Conservation (phyloP, 30 jellyfish, hydroid and myxozoan genomes). For the Nemopilema nomurai region DNA sequence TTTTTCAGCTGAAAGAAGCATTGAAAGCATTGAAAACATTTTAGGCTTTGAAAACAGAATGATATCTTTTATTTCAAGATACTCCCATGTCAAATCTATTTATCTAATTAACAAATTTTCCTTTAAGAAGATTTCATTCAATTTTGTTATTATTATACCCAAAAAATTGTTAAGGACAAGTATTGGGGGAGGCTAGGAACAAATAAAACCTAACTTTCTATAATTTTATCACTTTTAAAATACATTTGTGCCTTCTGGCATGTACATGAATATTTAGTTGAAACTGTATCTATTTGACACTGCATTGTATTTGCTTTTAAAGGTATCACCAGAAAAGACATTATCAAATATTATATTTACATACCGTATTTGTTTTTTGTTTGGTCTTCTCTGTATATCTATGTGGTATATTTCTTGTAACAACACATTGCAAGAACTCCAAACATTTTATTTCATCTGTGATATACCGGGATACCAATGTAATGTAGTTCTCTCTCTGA, state of each 20-base stretch:
- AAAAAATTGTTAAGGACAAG: background rate
- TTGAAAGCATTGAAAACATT: background rate
- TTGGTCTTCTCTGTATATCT: slow-evolving; percentile 19
- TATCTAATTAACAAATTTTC: background rate
- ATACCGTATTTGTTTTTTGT: slow-evolving; percentile 26
- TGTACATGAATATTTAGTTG: background rate
- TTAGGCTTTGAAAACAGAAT: background rate
- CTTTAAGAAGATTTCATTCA: background rate
- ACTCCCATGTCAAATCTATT: background rate
- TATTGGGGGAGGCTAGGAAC: background rate
- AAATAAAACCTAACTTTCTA: background rate
- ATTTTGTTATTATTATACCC: background rate
- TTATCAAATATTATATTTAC: background rate
- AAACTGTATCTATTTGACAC: background rate
- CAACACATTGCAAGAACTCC: slow-evolving; percentile 9
- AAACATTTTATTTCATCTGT: slow-evolving; percentile 23
- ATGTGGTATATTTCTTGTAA: slow-evolving; percentile 13
- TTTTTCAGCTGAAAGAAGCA: background rate
- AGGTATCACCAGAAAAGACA: background rate
- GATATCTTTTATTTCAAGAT: background rate
- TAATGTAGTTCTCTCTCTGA: slow-evolving; percentile 25
- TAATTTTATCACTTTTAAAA: background rate
- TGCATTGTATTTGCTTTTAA: background rate
- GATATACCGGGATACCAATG: slow-evolving; percentile 25
- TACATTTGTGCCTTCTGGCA: background rate